Evolutionary conservation across 53 echinoderm and acorn worm species (phyloP), one percentile per base, ranked within the genome.

Genomic region (Arbacia lixula): DNA sequence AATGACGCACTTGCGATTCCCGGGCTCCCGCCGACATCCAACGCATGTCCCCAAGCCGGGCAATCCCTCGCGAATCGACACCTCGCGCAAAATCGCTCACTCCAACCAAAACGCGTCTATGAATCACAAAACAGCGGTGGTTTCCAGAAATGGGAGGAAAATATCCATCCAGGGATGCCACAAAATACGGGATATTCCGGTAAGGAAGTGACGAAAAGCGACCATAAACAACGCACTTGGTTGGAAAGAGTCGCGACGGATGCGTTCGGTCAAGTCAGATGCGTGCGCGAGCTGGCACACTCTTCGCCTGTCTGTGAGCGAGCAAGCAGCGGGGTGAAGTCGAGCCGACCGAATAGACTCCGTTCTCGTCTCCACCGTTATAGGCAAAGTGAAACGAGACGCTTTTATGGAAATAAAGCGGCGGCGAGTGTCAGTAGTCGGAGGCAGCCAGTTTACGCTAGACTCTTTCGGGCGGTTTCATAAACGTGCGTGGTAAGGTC

Each of bases 221-320:
- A 60, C 68, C 87, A 60, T 49, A 68, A 87, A 87, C 79, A 79
- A 87, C 87, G 87, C 87, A 87, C 69, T 80, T 56, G 65, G 72
- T 36, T 41, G 38, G 40, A 29, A 68, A 40, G 29, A 71, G 71
- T 9, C 27, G 71, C 6, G 71, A 46, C 46, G 46, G 14, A 42
- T 29, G 11, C 46, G 27, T 28, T 71, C 28, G 29, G 66, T 9
- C n/a, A n/a, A 38, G 35, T 78, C 57, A 55, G 57, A 78, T 46
- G 49, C 14, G 49, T 14, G 49, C 14, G 49, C 14, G 49, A 46
- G 14, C 8, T 14, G 11, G 57, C 57, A 21, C 6, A 14, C 6
- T 46, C n/a, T n/a, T n/a, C n/a, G n/a, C 42, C 75, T 60, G 5
- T 60, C 79, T 38, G 40, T 60, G 60, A 60, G 60, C 40, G 57